These are phyloP conservation scores for Spilosoma lubricipeda DNA, from an alignment of 2,888 invertebrate genomes.

Conservation along the genomic window DNA sequence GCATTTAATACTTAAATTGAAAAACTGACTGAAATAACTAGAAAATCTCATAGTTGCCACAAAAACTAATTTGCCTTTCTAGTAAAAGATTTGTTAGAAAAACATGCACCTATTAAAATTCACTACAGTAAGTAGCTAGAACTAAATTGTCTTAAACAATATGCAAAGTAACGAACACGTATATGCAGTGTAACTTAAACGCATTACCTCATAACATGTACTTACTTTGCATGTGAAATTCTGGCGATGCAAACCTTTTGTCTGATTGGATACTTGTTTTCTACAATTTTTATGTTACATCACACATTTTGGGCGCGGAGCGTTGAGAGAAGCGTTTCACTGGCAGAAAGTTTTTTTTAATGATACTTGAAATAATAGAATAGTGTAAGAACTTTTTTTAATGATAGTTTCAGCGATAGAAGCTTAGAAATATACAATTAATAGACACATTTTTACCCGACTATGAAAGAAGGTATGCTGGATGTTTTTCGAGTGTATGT, in stretches of 20 bases:
- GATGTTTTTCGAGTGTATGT: no score
- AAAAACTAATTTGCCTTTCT: background rate
- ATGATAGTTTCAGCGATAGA: no score
- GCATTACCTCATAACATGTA: slow-evolving; percentile 7
- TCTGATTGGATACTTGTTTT: slow-evolving; percentile 58
- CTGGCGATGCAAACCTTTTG: slow-evolving; percentile 52
- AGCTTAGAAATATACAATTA: no score
- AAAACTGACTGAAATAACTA: background rate
- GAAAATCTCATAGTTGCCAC: background rate
- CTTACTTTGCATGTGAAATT: slow-evolving; percentile 52
- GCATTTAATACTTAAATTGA: background rate
- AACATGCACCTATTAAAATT: background rate
- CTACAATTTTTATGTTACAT: slow-evolving; percentile 33
- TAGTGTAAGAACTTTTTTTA: background rate
- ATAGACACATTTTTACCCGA: no score
- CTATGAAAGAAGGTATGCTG: no score
- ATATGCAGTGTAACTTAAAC: background rate
- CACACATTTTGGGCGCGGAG: slow-evolving; percentile 11
- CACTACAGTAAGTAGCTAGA: background rate
- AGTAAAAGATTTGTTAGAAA: background rate
- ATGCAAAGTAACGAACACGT: background rate
- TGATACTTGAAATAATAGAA: background rate
- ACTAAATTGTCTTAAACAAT: background rate
- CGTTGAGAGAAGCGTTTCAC: background rate
- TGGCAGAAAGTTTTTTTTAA: no score